Base-by-base conservation (phyloP, 2,797 vertebrate genomes). In the Euthynnus affinis region DNA sequence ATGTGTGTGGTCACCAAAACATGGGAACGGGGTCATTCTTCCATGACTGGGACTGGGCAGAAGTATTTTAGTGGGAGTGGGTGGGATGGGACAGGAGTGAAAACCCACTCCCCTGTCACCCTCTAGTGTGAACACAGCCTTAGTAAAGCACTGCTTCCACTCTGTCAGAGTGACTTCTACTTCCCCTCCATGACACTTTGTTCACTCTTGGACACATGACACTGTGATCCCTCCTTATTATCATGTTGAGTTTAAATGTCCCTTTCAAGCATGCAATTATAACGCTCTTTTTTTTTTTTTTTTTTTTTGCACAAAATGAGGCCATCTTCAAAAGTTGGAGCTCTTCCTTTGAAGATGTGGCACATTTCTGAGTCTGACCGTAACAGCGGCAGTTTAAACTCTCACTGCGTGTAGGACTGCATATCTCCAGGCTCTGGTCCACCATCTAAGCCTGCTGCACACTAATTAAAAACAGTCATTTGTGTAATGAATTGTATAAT, bases 401-500 rank as follows among this genome's bases (percentile, higher is more conserved):
- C 74, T 51, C 77, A 9, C 51, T 25, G 6, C 59, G 3, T 29
- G 17, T 1, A 57, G 53, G 23, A 9, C 64, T n/a, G 56, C 58
- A 12, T 5, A 56, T 78, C 84, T 81, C 22, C 57, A 52, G 82
- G 56, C 74, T 17, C 32, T 0, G n/a, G 52, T n/a, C 71, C 10
- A 0, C 60, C 78, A 78, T 80, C 77, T 78, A 70, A 87, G 66
- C 66, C 75, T 51, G 29, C 63, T 32, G 73, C 68, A 27, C 71
- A 13, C 65, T 86, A 71, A 88, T 90, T 82, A 84, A 88, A 81
- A 86, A 64, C 68, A 70, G n/a, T 42, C 53, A 59, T 81, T 79
- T 86, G 73, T 69, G 74, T 56, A 74, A 82, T 74, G 70, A 70
- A 71, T 76, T 64, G 57, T 59, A 46, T 68, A 55, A 81, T 51